Evolutionary conservation across 1,140 invertebrate genomes (phyloP).

Genomic region (Dendroctonus valens): DNA sequence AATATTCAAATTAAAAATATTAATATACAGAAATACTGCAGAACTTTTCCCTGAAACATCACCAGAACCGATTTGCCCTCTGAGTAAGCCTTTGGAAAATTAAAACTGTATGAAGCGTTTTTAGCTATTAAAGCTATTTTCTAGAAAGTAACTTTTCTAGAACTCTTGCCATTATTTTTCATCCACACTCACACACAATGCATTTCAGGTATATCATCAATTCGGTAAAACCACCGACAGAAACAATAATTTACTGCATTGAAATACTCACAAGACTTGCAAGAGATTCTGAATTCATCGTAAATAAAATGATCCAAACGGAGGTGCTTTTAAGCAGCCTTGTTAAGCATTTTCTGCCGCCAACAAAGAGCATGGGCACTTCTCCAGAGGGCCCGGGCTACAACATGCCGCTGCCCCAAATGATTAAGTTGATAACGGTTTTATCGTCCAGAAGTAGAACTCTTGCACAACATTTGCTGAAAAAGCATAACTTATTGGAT

Average conservation of each 20-base stretch:
- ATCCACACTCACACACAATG: no score
- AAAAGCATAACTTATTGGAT: slow-evolving; percentile 51
- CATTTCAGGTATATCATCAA: slow-evolving; percentile 66
- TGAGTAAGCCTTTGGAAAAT: no score
- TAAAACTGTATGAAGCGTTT: no score
- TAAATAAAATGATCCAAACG: slow-evolving; percentile 58
- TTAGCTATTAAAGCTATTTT: no score
- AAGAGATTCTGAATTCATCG: slow-evolving; percentile 63
- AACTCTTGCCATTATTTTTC: no score
- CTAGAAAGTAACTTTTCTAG: no score
- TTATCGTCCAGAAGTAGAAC: slow-evolving; percentile 52
- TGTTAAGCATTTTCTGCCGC: slow-evolving; percentile 60
- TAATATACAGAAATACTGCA: no score
- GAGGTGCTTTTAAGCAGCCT: slow-evolving; percentile 60
- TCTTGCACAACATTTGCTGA: slow-evolving; percentile 44
- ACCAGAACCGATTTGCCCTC: no score
- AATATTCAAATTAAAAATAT: no score
- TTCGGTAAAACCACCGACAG: slow-evolving; percentile 61
- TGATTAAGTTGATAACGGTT: slow-evolving; percentile 56
- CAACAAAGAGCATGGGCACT: slow-evolving; percentile 13
- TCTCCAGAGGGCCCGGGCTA: slow-evolving; percentile 26
- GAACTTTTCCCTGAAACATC: no score
- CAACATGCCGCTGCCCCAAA: slow-evolving; percentile 52
- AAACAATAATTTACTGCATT: slow-evolving; percentile 64
- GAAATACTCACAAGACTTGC: slow-evolving; percentile 69